These are phyloP conservation scores for Melinaea menophilus DNA, from an alignment of 2,888 invertebrate species.

Conservation along the genomic window DNA sequence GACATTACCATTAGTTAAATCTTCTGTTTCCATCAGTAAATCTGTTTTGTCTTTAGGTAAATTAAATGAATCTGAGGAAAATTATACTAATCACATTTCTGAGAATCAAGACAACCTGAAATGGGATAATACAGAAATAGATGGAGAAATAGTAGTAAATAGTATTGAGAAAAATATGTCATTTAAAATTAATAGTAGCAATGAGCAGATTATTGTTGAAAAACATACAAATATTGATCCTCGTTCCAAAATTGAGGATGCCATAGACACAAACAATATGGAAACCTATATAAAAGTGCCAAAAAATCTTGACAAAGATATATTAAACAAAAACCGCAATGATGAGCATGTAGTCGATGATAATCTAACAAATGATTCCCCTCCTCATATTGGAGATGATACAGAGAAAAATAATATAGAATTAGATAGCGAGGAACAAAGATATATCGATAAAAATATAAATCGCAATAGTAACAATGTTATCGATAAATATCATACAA, in stretches of 20 bases:
- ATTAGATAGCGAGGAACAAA: neutral
- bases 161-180: neutral
- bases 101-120: neutral
- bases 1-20: slow-evolving; percentile 38
- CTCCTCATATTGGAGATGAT: neutral
- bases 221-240: neutral
- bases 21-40: slow-evolving; percentile 51
- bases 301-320: too few species aligned
- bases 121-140: neutral
- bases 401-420: slow-evolving; percentile 2
- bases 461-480: too few species aligned
- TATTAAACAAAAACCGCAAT: too few species aligned
- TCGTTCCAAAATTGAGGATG: neutral
- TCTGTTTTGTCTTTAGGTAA: slow-evolving; percentile 60
- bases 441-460: neutral
- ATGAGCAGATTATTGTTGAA: too few species aligned
- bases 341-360: too few species aligned
- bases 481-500: too few species aligned
- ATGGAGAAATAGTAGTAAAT: neutral
- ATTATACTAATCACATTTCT: neutral
- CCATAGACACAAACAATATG: slow-evolving; percentile 1
- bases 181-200: neutral
- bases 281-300: neutral
- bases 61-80: slow-evolving; percentile 55
- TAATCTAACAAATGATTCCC: neutral